These are phyloP conservation scores for Formica aserva DNA, from an alignment of 2,888 invertebrate species.

Conservation along the genomic window DNA sequence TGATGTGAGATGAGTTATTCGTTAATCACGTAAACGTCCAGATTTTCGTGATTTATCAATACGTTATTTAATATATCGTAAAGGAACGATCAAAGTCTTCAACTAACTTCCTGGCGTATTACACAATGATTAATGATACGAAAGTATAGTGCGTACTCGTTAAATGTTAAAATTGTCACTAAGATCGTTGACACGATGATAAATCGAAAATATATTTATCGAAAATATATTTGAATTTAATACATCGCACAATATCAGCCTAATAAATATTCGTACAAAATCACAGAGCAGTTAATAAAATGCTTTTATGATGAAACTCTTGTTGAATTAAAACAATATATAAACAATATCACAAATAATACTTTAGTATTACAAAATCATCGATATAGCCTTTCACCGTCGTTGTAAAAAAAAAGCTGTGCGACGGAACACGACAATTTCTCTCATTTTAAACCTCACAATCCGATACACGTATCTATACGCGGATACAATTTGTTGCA, in stretches of 20 bases:
- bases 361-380: not conserved
- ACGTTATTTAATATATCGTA: not conserved
- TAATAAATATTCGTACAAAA: conserved; percentile 8
- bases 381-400: not conserved
- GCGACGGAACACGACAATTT: not conserved
- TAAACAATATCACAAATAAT: not conserved
- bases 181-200: conserved; percentile 17
- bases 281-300: not conserved
- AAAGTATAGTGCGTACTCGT: not conserved
- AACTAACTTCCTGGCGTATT: not conserved
- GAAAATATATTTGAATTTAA: not conserved
- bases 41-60: conserved; percentile 15
- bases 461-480: conserved; percentile 14
- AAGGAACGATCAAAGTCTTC: not conserved
- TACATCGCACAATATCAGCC: not conserved
- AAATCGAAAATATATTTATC: conserved; percentile 12
- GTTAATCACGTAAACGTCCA: conserved; percentile 20
- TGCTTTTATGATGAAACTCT: not conserved
- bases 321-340: not conserved
- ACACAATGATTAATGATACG: conserved; percentile 20
- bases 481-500: conserved; percentile 71
- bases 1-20: not conserved
- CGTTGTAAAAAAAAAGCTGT: not conserved
- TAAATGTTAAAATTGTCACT: not conserved
- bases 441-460: not conserved